Conservation (phyloP, 2,888 invertebrate genomes). For the Phaonia tiefii region DNA sequence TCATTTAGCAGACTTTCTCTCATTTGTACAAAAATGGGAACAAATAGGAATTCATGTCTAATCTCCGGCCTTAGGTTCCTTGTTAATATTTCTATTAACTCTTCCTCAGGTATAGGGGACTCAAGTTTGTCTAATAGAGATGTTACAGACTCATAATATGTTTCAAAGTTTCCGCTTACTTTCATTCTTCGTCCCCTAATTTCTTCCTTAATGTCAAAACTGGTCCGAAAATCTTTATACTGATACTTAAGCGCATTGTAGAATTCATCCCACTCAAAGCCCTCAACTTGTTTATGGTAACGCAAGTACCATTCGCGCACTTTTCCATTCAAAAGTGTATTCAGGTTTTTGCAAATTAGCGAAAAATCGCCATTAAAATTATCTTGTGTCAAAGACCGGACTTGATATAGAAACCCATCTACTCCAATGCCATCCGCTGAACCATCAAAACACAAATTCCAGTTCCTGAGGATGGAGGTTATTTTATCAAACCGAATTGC, state of each 20-base stretch:
- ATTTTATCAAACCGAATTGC: conserved; percentile 16
- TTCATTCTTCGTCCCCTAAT: conserved; percentile 45
- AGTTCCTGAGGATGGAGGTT: conserved; percentile 21
- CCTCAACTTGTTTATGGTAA: conserved; percentile 29
- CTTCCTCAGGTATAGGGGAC: conserved; percentile 13
- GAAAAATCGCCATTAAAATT: conserved; percentile 38
- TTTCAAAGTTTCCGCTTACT: conserved; percentile 31
- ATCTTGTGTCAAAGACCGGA: conserved; percentile 18
- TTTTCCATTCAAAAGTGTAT: conserved; percentile 42
- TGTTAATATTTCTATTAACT: conserved; percentile 46
- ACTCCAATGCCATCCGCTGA: conserved; percentile 5
- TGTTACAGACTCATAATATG: conserved; percentile 29
- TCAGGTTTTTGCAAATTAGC: conserved; percentile 36
- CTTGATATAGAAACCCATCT: conserved; percentile 46
- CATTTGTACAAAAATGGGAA: conserved; percentile 45
- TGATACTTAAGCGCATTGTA: conserved; percentile 31
- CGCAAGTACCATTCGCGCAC: conserved; percentile 46
- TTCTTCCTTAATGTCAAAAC: conserved; percentile 47
- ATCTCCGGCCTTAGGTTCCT: conserved; percentile 41
- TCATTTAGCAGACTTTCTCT: conserved; percentile 50
- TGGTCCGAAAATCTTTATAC: conserved; percentile 38
- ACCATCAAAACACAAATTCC: conserved; percentile 27
- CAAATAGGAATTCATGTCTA: conserved; percentile 44
- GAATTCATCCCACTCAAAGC: conserved; percentile 37
- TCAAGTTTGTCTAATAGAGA: conserved; percentile 9